A percentile compares a stretch with the other conserved stretches of the same genome.
phyloP scores from a whole-genome alignment of 2,113 vertebrate genomes.

The Epinephelus lanceolatus region DNA sequence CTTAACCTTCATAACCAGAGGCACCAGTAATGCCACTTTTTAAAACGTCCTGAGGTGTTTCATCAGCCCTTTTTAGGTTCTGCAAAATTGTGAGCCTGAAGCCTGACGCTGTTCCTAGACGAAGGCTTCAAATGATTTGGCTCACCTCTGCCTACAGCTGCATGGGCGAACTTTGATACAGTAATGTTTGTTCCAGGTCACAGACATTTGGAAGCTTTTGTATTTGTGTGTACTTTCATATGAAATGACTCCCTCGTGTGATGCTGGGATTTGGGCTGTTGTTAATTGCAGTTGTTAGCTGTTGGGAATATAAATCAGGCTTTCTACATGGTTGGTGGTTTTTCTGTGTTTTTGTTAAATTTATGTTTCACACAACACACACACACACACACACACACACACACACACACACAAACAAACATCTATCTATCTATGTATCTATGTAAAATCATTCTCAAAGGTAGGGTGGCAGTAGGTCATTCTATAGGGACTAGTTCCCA shows the following conservation, averaged over 20 bases:
- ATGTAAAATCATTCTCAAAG: too few relatives aligned
- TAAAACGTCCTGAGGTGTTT: not conserved
- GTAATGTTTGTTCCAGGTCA: slow-evolving; percentile 43
- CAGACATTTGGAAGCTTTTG: slow-evolving; percentile 28
- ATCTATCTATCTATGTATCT: too few relatives aligned
- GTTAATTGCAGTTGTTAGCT: slow-evolving; percentile 24
- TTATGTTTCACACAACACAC: too few relatives aligned
- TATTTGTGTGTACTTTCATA: slow-evolving; percentile 17
- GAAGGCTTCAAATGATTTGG: slow-evolving; percentile 12
- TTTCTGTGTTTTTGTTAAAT: slow-evolving; percentile 4
- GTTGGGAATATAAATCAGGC: slow-evolving; percentile 6
- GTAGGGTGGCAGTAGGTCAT: too few relatives aligned
- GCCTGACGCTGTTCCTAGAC: slow-evolving; percentile 14
- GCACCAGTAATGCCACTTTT: slow-evolving; percentile 13
- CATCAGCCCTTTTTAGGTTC: not conserved
- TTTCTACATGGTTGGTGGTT: slow-evolving; percentile 1
- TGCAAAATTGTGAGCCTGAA: slow-evolving; percentile 9
- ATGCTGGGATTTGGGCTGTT: slow-evolving; percentile 3
- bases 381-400: too few relatives aligned
- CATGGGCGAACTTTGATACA: slow-evolving; percentile 22
- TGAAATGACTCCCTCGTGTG: slow-evolving; percentile 9
- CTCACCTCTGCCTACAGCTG: slow-evolving; percentile 24
- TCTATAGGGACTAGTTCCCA: too few relatives aligned
- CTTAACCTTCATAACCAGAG: not conserved
- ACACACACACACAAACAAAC: too few relatives aligned